Evolutionary conservation across 2,113 vertebrate species (phyloP), one percentile per base, ranked within the genome.

Genomic region (Zosterops borbonicus): DNA sequence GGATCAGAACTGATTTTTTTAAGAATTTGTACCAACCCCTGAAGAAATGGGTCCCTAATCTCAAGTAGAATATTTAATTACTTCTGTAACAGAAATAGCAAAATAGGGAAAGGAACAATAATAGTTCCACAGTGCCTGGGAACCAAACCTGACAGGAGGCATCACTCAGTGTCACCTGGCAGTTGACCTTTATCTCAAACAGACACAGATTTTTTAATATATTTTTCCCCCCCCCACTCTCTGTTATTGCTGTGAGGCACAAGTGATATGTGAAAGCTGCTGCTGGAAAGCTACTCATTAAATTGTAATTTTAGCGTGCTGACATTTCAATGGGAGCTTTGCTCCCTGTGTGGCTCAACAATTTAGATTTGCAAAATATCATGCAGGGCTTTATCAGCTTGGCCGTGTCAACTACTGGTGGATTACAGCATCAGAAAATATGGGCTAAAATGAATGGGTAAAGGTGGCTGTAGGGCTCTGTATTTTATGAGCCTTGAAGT

Each of bases 231-330:
- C 7, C 49, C 24, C 28, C 17, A 22, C 44, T 63, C 12, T 52
- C 15, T 35, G 5, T 49, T 81, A 35, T 68, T 83, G 65, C 85
- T 90, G 35, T 77, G 71, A 94, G 83, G 42, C 64, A 80, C 50
- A 67, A 83, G 12, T n/a, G 49, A 56, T 37, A 62, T 4, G 76
- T 62, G 67, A 74, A 91, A 67, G 37, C 39, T 83, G 64, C 81
- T 91, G 35, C 71, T 94, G 65, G 73, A 90, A 96, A 87, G 27
- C 60, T 52, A 39, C 80, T 90, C 62, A 60, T 86, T 93, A 93
- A 84, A 52, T 37, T 83, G 59, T 49, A 69, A 83, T 90, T 92
- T 95, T 80, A 75, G 4, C 78, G 60, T 52, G 73, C 50, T 94
- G 91, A 74, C 73, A 90, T 92, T 96, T 90, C 73, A 70, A 58